Conservation (phyloP, 2,797 vertebrate species). For the Artibeus lituratus region DNA sequence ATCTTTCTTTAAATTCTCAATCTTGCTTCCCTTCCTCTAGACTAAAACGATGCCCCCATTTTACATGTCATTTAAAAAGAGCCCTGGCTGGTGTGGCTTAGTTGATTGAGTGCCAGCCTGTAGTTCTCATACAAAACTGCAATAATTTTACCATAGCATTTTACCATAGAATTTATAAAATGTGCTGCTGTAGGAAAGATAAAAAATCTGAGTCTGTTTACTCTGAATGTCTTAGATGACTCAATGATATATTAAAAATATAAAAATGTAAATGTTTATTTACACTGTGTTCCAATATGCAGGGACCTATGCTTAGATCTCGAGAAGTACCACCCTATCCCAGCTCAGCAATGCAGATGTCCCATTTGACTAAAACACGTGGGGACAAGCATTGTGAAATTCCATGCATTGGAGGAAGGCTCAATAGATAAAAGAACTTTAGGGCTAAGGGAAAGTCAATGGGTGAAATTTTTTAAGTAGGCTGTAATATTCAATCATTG, state of each 20-base stretch:
- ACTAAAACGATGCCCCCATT: background rate
- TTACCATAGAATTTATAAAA: background rate
- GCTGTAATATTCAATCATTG: background rate
- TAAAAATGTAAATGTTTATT: background rate
- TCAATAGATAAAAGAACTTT: background rate
- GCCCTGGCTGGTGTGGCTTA: background rate
- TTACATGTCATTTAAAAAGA: background rate
- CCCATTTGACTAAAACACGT: background rate
- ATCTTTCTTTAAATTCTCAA: background rate
- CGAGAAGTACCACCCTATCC: background rate
- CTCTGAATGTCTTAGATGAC: background rate
- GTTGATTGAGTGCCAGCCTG: too few relatives aligned
- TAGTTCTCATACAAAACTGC: background rate
- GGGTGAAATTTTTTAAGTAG: background rate
- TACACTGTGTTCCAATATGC: background rate
- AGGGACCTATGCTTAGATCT: background rate
- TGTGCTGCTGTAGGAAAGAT: background rate
- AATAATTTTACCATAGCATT: background rate
- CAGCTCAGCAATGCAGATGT: background rate
- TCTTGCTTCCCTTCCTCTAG: background rate
- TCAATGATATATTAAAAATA: background rate
- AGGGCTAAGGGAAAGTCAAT: background rate
- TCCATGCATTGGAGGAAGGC: background rate
- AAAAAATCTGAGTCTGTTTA: background rate
- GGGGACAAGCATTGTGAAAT: background rate